Evolutionary conservation across 2,113 vertebrate genomes (phyloP).

Genomic region (Aspiorhynchus laticeps): DNA sequence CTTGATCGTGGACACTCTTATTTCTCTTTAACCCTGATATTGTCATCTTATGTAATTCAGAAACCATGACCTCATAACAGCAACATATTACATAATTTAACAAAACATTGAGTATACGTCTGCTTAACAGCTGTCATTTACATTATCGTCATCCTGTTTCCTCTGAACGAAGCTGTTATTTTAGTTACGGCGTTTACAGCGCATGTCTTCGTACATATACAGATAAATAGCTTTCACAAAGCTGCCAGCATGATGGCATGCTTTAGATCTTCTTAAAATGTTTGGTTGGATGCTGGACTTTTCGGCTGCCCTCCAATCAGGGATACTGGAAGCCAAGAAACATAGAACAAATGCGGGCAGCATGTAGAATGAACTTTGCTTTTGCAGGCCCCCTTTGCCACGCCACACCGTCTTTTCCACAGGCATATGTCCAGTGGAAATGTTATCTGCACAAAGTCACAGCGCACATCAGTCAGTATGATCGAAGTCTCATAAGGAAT

Average conservation of each 20-base stretch:
- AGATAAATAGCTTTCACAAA: constrained; percentile 42
- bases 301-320: constrained; percentile 12
- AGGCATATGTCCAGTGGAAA: constrained; percentile 24
- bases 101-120: constrained; percentile 27
- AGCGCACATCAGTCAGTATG: background rate
- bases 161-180: constrained; percentile 26
- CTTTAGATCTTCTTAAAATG: constrained; percentile 44
- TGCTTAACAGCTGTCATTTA: constrained; percentile 33
- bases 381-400: constrained; percentile 13
- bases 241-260: constrained; percentile 20
- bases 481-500: constrained; percentile 2
- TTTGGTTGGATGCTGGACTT: constrained; percentile 21
- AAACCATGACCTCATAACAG: constrained; percentile 32
- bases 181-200: constrained; percentile 42
- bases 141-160: constrained; percentile 18
- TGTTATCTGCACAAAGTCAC: constrained; percentile 15
- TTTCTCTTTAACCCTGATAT: constrained; percentile 14
- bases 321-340: constrained; percentile 6
- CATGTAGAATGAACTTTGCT: constrained; percentile 4
- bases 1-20: background rate
- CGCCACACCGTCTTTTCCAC: background rate
- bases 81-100: constrained; percentile 46
- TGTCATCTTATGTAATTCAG: background rate
- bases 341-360: constrained; percentile 3
- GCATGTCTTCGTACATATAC: background rate